Conservation (phyloP, 1,140 invertebrate species). For the Myzus persicae region DNA sequence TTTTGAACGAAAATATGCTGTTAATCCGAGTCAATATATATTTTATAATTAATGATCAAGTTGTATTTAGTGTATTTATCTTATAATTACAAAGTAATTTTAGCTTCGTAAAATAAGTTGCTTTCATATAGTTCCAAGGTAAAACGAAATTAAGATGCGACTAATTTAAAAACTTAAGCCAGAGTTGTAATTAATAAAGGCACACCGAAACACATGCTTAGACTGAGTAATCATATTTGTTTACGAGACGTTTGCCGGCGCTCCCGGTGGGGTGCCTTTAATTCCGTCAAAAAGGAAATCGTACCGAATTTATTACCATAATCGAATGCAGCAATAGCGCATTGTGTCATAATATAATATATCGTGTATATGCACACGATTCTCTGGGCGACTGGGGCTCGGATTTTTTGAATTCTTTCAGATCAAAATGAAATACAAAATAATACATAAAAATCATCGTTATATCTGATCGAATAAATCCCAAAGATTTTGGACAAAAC, state of each 20-base stretch:
- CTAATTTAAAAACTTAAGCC: conserved; percentile 15
- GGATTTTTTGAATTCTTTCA: conserved; percentile 39
- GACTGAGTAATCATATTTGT: conserved; percentile 17
- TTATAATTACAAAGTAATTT: conserved; percentile 29
- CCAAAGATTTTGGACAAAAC: conserved; percentile 23
- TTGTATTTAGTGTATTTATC: conserved; percentile 6
- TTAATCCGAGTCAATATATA: conserved; percentile 19
- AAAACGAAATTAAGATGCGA: not conserved
- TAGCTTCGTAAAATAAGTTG: conserved; percentile 12
- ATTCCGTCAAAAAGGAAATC: conserved; percentile 3
- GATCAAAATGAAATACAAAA: not conserved
- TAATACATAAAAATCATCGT: conserved; percentile 31
- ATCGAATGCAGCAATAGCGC: not conserved
- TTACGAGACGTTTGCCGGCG: not conserved
- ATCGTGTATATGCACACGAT: not conserved
- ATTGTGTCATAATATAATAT: not conserved
- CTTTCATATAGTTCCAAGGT: not conserved
- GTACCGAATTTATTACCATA: not conserved
- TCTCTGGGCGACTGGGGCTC: not conserved
- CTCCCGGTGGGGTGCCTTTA: not conserved
- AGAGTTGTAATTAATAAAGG: conserved; percentile 24
- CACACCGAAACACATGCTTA: not conserved
- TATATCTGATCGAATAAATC: conserved; percentile 53
- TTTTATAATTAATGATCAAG: conserved; percentile 16
- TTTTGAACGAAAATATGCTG: not conserved